Percentiles rank a stretch among this genome's conserved stretches.
These are phyloP conservation scores for Nansenia antarctica DNA, from an alignment of 2,113 vertebrate species.

Conservation along the genomic window DNA sequence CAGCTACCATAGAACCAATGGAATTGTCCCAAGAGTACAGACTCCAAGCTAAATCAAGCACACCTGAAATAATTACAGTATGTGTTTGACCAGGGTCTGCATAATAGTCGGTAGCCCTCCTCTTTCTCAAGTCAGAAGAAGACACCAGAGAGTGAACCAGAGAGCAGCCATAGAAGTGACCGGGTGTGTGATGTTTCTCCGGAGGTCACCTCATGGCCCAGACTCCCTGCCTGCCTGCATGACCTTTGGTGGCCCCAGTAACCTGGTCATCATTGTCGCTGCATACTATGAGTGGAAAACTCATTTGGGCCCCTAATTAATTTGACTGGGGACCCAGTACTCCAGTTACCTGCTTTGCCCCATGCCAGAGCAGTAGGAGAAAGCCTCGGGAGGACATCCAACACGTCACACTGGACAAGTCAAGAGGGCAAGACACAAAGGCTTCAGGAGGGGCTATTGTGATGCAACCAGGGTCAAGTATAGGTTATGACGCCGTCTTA, in stretches of 20 bases:
- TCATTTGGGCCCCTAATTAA: slow-evolving; percentile 92
- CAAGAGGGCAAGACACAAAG: slow-evolving; percentile 66
- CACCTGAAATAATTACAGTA: too few species aligned
- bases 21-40: too few species aligned
- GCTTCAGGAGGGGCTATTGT: slow-evolving; percentile 65
- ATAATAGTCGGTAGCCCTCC: too few species aligned
- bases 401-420: slow-evolving; percentile 74
- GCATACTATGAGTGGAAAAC: slow-evolving; percentile 83
- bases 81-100: too few species aligned
- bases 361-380: slow-evolving; percentile 52
- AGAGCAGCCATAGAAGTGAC: too few species aligned
- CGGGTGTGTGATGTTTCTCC: background rate
- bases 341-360: slow-evolving; percentile 81
- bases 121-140: too few species aligned
- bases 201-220: slow-evolving; percentile 22
- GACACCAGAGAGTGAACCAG: too few species aligned
- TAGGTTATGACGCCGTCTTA: slow-evolving; percentile 65
- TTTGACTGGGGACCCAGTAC: slow-evolving; percentile 57
- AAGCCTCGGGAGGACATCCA: slow-evolving; percentile 59
- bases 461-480: slow-evolving; percentile 56
- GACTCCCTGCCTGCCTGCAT: slow-evolving; percentile 10
- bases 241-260: slow-evolving; percentile 36
- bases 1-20: too few species aligned
- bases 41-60: too few species aligned
- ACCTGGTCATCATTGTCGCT: slow-evolving; percentile 71